These are phyloP conservation scores for Drosophila maculinotata DNA, from an alignment of 2,888 invertebrate species.

Conservation along the genomic window DNA sequence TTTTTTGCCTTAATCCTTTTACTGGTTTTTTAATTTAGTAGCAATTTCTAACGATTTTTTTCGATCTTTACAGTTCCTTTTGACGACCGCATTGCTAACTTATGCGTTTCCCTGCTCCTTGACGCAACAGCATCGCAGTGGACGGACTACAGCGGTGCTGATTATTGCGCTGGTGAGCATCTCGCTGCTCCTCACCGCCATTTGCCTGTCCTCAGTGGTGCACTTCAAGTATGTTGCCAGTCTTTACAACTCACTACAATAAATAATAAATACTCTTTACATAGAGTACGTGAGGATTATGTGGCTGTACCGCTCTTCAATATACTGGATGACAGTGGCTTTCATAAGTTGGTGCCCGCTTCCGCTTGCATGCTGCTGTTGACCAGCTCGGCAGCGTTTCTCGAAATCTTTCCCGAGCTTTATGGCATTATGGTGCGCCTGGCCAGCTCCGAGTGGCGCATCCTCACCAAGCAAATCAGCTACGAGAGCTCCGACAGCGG, in stretches of 20 bases:
- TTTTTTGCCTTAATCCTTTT: neutral
- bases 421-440: conserved; percentile 86
- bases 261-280: neutral
- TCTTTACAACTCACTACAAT: neutral
- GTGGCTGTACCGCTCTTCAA: conserved; percentile 85
- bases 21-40: neutral
- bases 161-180: conserved; percentile 74
- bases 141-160: conserved; percentile 73
- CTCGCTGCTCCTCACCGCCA: conserved; percentile 79
- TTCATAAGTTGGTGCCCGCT: conserved; percentile 86
- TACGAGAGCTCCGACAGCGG: conserved; percentile 86
- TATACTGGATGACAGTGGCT: conserved; percentile 86
- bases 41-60: no score
- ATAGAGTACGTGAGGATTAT: conserved; percentile 81
- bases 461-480: conserved; percentile 86
- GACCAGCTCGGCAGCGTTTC: conserved; percentile 86
- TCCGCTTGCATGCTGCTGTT: conserved; percentile 86
- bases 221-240: conserved; percentile 79
- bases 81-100: conserved; percentile 80
- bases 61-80: conserved; percentile 70
- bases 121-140: conserved; percentile 73
- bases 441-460: conserved; percentile 87
- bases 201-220: conserved; percentile 84
- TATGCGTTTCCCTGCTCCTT: conserved; percentile 83
- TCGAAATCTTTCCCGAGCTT: conserved; percentile 86